Evolutionary conservation across 1,140 invertebrate genomes (phyloP), one percentile per base, ranked within the genome.

Genomic region (Ostrea denselamellosa): DNA sequence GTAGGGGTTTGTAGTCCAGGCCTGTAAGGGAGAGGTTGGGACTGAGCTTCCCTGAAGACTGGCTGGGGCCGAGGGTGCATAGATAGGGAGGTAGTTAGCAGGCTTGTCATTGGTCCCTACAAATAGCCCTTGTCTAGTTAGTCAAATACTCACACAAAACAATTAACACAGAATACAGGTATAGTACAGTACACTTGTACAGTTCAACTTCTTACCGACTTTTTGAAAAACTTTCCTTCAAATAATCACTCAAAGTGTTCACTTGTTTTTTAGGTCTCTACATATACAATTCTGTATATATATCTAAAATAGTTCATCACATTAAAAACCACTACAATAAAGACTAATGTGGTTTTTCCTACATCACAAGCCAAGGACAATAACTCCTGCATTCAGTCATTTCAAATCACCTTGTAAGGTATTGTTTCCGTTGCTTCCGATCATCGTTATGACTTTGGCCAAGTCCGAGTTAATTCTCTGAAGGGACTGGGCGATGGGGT

Each of bases 401-500:
- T 34, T 12, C 19, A 9, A 0, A n/a, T 83, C 52, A 83, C 44
- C 82, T n/a, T 83, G 52, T 19, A 52, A 17, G 19, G n/a, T 83
- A 44, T n/a, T 83, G 44, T 87, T 81, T 87, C 88, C 91, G 77
- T 91, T 91, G 54, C 83, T 88, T 22, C 91, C 90, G 3, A 94
- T 90, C 51, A 89, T 84, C 17, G 88, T 87, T 19, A 94, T 91
- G 34, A 94, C 91, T 19, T 90, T 89, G 77, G 93, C 91, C n/a
- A 94, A 89, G 53, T 94, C 93, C 22, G 83, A 86, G 88, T 93
- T 94, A 56, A 94, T 93, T 88, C 91, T 92, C 53, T 90, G 86
- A 1, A 94, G 86, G 10, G 92, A 91, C n/a, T 89, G 65, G 58
- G 92, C 90, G 19, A 94, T 89, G 17, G 89, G 88, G 25, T 90